A percentile compares a stretch with the other conserved stretches of the same genome.
These are phyloP conservation scores for Catocala fraxini DNA, from an alignment of 2,888 invertebrate species.

Conservation along the genomic window DNA sequence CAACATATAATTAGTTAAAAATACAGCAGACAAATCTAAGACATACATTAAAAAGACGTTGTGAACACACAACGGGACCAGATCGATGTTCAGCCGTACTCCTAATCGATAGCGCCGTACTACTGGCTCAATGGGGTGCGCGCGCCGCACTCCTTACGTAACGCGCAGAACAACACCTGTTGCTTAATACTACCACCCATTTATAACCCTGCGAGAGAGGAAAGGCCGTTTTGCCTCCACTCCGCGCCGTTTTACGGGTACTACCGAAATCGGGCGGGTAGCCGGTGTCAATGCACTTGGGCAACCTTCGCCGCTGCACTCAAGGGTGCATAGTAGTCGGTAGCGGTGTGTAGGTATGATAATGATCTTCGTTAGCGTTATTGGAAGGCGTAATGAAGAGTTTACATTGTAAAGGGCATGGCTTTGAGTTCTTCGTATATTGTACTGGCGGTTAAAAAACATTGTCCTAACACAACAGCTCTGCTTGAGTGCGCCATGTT, in stretches of 20 bases:
- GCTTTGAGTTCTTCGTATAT: slow-evolving; percentile 37
- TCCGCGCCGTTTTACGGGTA: slow-evolving; percentile 33
- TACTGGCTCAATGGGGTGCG: slow-evolving; percentile 82
- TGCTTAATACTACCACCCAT: slow-evolving; percentile 81
- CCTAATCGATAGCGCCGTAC: slow-evolving; percentile 82
- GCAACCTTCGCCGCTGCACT: slow-evolving; percentile 85
- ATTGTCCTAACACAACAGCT: slow-evolving; percentile 39
- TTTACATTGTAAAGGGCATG: slow-evolving; percentile 42
- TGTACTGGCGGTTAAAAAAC: slow-evolving; percentile 8
- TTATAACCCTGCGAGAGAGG: slow-evolving; percentile 68
- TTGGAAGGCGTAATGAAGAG: slow-evolving; percentile 61
- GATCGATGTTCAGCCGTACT: slow-evolving; percentile 78
- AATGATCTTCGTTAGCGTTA: slow-evolving; percentile 82
- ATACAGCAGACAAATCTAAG: slow-evolving; percentile 63
- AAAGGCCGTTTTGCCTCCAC: slow-evolving; percentile 57
- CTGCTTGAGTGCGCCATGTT: slow-evolving; percentile 38
- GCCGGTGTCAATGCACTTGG: slow-evolving; percentile 81
- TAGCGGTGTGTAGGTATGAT: slow-evolving; percentile 70
- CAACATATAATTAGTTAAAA: slow-evolving; percentile 51
- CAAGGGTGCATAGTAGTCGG: slow-evolving; percentile 84
- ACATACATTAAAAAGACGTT: slow-evolving; percentile 73
- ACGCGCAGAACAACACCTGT: slow-evolving; percentile 83
- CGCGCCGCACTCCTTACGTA: slow-evolving; percentile 82
- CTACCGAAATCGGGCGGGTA: slow-evolving; percentile 66
- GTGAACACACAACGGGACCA: slow-evolving; percentile 64